Base-by-base conservation (phyloP, 1,140 invertebrate species). In the Pseudomyrmex cubaensis region DNA sequence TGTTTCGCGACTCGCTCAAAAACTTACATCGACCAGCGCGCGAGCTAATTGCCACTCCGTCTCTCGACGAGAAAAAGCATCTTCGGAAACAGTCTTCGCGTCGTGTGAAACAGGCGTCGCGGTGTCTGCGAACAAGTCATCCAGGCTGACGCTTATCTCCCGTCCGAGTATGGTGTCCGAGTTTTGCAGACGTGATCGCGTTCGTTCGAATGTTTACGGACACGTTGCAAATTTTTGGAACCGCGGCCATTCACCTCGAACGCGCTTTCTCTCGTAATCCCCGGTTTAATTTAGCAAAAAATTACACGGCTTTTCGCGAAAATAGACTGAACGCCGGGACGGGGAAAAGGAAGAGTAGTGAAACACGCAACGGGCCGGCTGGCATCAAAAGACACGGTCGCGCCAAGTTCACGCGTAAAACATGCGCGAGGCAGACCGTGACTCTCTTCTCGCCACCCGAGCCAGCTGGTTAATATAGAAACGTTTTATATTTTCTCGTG, bases 1-100 rank as follows among this genome's bases (percentile, higher is more conserved):
- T 59, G 46, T 73, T 78, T 54, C 82, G 56, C 59, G 22, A 46
- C 57, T 57, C 5, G 9, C 50, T 74, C 22, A 46, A 13, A 59
- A 84, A 75, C 35, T 75, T 48, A 35, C 66, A 61, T 25, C 62
- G 48, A 50, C 48, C 75, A 62, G 56, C 85, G 56, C 85, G 56
- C 63, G 25, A 56, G 15, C 83, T 88, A 88, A 88, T 88, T 85
- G 86, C 75, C 25, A 13, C 54, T 59, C 46, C 12, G 57, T 56
- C 35, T 35, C 35, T 4, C 50, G 61, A 25, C 48, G 9, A 59
- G 25, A 69, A 74, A 73, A 77, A 86, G 82, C 35, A 35, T 17
- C 22, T n/a, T 70, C 56, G 56, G 48, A 35, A 35, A 35, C 44
- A n/a, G 12, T 73, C 8, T 22, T 35, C 35, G 35, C 35, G 0